Evolutionary conservation across 2,113 vertebrate species (phyloP).

Genomic region (Barnardius zonarius): DNA sequence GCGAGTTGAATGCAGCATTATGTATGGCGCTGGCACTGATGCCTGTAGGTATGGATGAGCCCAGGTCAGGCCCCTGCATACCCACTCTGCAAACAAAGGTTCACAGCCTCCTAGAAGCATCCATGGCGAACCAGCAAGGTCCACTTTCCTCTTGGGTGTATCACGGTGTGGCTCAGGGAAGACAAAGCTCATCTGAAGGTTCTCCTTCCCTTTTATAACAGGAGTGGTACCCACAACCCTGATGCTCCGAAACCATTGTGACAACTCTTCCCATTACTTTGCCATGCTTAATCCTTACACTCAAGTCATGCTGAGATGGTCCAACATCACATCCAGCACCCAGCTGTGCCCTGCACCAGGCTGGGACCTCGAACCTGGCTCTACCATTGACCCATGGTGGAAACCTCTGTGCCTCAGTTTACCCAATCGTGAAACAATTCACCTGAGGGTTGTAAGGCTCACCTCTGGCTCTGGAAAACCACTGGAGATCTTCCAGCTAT

Average conservation of each 20-base stretch:
- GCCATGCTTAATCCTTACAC: not conserved
- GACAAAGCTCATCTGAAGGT: not conserved
- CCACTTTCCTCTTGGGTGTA: not conserved
- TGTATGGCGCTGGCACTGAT: fast-evolving
- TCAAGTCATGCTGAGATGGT: not conserved
- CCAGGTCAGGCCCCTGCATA: not conserved
- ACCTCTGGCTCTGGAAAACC: not conserved
- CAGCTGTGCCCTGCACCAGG: not conserved
- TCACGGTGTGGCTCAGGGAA: not conserved
- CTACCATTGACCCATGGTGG: not conserved
- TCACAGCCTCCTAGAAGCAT: fast-evolving
- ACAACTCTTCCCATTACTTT: not conserved
- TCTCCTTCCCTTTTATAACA: not conserved
- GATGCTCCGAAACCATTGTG: fast-evolving
- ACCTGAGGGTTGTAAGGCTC: not conserved
- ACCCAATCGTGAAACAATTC: not conserved
- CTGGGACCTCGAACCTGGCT: not conserved
- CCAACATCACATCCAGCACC: not conserved
- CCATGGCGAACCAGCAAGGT: not conserved
- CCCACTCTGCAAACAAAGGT: not conserved
- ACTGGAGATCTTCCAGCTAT: fast-evolving
- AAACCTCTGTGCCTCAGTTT: not conserved
- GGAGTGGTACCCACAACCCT: not conserved
- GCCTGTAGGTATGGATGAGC: not conserved
- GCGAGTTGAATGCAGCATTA: not conserved